Evolutionary conservation across 2,797 vertebrate species (phyloP).

Genomic region (Schizothorax lantsangensis): DNA sequence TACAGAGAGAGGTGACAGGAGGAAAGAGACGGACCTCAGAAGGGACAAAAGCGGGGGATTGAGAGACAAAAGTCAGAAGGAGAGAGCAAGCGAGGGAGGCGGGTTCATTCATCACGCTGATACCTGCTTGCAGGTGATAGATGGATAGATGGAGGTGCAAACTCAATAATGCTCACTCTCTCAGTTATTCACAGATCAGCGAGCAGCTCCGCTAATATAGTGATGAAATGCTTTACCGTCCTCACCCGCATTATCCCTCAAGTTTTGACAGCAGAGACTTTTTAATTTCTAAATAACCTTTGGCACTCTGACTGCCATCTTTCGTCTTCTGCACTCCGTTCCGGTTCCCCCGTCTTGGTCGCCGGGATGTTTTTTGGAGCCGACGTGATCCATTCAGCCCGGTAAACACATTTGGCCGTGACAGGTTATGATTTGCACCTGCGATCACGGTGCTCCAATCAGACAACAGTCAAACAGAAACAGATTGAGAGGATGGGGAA

Average conservation of each 20-base stretch:
- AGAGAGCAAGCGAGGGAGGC: slow-evolving; percentile 58
- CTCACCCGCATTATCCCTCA: slow-evolving; percentile 79
- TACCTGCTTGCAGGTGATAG: slow-evolving; percentile 81
- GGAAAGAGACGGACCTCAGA: slow-evolving; percentile 23
- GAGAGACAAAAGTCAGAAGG: slow-evolving; percentile 55
- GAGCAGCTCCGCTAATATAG: slow-evolving; percentile 84
- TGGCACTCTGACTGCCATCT: slow-evolving; percentile 63
- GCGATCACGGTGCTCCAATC: slow-evolving; percentile 56
- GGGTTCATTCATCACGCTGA: slow-evolving; percentile 83
- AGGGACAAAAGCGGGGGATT: slow-evolving; percentile 43
- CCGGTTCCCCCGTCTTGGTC: slow-evolving; percentile 15
- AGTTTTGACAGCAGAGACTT: slow-evolving; percentile 78
- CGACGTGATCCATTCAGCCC: slow-evolving; percentile 47
- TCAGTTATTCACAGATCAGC: slow-evolving; percentile 89
- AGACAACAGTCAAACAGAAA: slow-evolving; percentile 58
- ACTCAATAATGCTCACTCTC: slow-evolving; percentile 82
- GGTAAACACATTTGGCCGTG: slow-evolving; percentile 56
- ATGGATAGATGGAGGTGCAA: slow-evolving; percentile 85
- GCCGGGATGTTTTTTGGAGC: background rate
- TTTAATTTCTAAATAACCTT: slow-evolving; percentile 80
- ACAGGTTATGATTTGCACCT: slow-evolving; percentile 64
- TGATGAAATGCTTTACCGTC: slow-evolving; percentile 82
- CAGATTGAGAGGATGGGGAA: slow-evolving; percentile 60
- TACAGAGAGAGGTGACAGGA: background rate
- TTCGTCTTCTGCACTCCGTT: slow-evolving; percentile 30